These are phyloP conservation scores for Cheumatopsyche charites DNA, from an alignment of 1,140 invertebrate species.

Conservation along the genomic window DNA sequence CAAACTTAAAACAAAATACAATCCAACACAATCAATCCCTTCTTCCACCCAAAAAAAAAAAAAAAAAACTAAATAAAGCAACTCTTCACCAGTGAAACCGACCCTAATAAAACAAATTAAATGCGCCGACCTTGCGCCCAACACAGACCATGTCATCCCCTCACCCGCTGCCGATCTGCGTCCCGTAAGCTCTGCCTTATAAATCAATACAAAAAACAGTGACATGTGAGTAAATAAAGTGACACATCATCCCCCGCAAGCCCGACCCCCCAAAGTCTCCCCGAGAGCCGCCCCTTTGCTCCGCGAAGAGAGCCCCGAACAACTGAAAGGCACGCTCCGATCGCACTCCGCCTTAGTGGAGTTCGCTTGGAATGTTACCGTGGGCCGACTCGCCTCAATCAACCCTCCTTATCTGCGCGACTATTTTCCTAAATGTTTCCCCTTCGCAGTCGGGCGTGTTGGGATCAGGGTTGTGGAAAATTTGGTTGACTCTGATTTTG, in stretches of 20 bases:
- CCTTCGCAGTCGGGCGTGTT: constrained; percentile 27
- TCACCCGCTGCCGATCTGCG: constrained; percentile 2
- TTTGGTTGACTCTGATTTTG: too few relatives aligned
- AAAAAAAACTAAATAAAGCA: too few relatives aligned
- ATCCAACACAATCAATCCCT: too few relatives aligned
- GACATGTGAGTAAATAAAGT: constrained; percentile 48
- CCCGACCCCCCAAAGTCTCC: not conserved
- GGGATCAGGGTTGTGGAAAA: too few relatives aligned
- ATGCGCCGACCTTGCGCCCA: not conserved
- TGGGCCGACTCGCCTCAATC: constrained; percentile 35
- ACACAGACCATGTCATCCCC: too few relatives aligned
- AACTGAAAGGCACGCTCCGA: constrained; percentile 21
- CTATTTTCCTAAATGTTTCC: constrained; percentile 46
- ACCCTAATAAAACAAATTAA: not conserved
- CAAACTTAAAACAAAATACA: too few relatives aligned
- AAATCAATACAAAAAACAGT: constrained; percentile 48
- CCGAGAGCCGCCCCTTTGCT: too few relatives aligned
- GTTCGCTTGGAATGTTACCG: too few relatives aligned
- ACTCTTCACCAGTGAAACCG: too few relatives aligned
- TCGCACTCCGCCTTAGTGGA: constrained; percentile 17
- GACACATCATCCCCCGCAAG: constrained; percentile 33
- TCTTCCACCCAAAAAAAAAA: too few relatives aligned
- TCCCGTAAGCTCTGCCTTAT: constrained; percentile 37
- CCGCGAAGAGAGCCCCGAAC: not conserved
- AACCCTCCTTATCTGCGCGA: constrained; percentile 40